These are phyloP conservation scores for Empis livida DNA, from an alignment of 2,888 invertebrate species.

Conservation along the genomic window DNA sequence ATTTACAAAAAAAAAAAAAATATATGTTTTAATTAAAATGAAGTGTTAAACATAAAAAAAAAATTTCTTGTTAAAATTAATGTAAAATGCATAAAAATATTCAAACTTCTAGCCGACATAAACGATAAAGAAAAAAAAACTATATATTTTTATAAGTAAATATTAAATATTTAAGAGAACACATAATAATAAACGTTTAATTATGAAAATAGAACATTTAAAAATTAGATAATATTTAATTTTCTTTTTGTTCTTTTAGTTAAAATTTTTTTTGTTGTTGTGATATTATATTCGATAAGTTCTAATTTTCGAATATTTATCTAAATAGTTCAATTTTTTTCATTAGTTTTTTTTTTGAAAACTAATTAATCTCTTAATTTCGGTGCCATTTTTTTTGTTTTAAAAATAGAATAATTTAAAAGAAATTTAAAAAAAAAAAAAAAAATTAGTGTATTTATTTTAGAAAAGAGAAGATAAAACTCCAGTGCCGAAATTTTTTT, in stretches of 20 bases:
- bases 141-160: too few relatives aligned
- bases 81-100: neutral
- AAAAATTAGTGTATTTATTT: neutral
- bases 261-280: too few relatives aligned
- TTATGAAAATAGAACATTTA: too few relatives aligned
- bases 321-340: too few relatives aligned
- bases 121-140: neutral
- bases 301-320: too few relatives aligned
- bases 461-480: too few relatives aligned
- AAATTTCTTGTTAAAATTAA: neutral
- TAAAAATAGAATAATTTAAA: neutral
- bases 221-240: too few relatives aligned
- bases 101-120: slow-evolving; percentile 1
- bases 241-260: too few relatives aligned
- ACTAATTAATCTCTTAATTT: neutral
- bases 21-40: neutral
- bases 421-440: neutral
- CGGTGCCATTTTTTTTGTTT: neutral
- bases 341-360: too few relatives aligned
- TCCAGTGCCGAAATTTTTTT: neutral
- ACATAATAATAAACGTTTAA: too few relatives aligned
- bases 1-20: neutral
- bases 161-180: too few relatives aligned
- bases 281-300: too few relatives aligned
- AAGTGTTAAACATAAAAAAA: neutral